Evolutionary conservation across 2,797 vertebrate genomes (phyloP).

Genomic region (Etheostoma perlongum): DNA sequence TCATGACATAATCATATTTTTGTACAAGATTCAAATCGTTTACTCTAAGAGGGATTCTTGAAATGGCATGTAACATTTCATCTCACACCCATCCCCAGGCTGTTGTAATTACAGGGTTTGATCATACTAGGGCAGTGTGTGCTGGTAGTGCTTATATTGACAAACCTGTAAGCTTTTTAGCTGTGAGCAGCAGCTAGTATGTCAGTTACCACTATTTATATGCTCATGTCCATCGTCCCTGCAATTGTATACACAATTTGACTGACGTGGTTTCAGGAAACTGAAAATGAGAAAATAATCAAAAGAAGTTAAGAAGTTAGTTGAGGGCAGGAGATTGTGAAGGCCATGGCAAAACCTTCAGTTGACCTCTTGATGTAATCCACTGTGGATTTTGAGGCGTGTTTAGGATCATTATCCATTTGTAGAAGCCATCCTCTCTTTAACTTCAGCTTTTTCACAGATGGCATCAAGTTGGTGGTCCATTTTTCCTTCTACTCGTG

Average conservation of each 20-base stretch:
- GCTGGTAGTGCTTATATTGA: conserved; percentile 30
- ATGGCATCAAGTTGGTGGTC: too few species aligned
- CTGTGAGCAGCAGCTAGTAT: conserved; percentile 14
- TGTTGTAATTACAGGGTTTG: conserved; percentile 42
- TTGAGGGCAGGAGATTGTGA: too few species aligned
- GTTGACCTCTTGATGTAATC: too few species aligned
- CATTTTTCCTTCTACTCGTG: too few species aligned
- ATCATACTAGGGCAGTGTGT: conserved; percentile 30
- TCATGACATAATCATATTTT: conserved; percentile 72
- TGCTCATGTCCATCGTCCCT: neutral
- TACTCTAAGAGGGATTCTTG: conserved; percentile 50
- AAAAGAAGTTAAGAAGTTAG: too few species aligned
- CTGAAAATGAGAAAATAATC: too few species aligned
- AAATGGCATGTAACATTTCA: conserved; percentile 54
- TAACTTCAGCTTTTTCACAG: too few species aligned
- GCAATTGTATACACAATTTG: neutral
- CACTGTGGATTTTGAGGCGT: too few species aligned
- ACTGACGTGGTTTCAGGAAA: conserved; percentile 13
- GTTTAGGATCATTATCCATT: too few species aligned
- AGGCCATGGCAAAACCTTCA: too few species aligned
- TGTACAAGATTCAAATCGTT: conserved; percentile 61
- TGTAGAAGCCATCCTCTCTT: too few species aligned
- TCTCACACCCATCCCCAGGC: conserved; percentile 24
- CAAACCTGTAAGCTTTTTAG: conserved; percentile 48
- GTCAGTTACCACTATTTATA: conserved; percentile 26